phyloP scores from a whole-genome alignment of 2,888 invertebrate species.

The Platynereis dumerilii region DNA sequence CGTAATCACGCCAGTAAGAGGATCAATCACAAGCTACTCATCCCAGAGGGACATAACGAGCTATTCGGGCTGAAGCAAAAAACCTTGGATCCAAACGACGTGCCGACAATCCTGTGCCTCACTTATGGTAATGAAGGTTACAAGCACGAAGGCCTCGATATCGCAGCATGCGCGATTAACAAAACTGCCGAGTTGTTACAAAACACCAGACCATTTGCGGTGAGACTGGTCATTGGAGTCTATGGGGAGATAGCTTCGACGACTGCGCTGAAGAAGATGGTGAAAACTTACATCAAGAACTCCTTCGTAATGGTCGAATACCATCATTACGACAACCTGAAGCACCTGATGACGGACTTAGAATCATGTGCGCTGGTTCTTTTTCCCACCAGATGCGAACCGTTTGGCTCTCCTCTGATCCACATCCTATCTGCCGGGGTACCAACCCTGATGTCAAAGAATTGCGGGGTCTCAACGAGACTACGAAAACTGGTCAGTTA shows the following conservation, averaged over 20 bases:
- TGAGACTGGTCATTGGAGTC: constrained; percentile 11
- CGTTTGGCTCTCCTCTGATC: constrained; percentile 33
- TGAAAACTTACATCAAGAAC: constrained; percentile 9
- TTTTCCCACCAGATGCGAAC: constrained; percentile 34
- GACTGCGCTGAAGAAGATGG: not conserved
- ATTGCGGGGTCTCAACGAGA: constrained; percentile 27
- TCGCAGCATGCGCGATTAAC: constrained; percentile 30
- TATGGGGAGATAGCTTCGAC: constrained; percentile 1
- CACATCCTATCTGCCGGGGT: constrained; percentile 36
- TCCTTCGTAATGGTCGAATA: constrained; percentile 16
- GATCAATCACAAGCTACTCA: constrained; percentile 36
- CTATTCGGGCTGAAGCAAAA: constrained; percentile 29
- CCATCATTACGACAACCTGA: constrained; percentile 11
- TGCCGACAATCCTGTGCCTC: constrained; percentile 23
- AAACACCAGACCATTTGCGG: not conserved
- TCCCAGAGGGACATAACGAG: constrained; percentile 32
- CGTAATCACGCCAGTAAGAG: constrained; percentile 28
- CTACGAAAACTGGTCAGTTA: constrained; percentile 31
- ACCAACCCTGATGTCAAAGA: constrained; percentile 36
- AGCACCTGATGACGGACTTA: constrained; percentile 25
- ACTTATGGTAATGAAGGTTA: constrained; percentile 12
- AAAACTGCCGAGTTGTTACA: constrained; percentile 27
- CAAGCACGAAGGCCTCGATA: constrained; percentile 36
- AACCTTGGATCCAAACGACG: not conserved
- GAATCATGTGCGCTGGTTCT: constrained; percentile 24